A percentile compares a stretch with the other conserved stretches of the same genome.
Conservation (phyloP, 2,797 vertebrate species). For the Enteromius mattozi region DNA sequence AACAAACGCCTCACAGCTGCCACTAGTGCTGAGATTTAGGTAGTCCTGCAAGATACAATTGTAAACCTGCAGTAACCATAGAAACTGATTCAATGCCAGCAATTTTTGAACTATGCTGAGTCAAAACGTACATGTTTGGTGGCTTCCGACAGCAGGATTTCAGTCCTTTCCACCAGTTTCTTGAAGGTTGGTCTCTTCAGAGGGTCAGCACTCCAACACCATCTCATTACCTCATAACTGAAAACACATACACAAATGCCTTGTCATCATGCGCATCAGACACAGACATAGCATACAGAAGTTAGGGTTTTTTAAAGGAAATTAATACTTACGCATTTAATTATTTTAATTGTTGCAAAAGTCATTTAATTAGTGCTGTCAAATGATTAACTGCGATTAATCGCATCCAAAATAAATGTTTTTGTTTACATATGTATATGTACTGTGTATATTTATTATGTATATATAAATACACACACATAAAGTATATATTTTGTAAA, state of each 20-base stretch:
- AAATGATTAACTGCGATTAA: too few relatives aligned
- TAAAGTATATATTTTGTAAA: too few relatives aligned
- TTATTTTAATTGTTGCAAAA: not conserved
- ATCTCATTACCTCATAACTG: conserved; percentile 95
- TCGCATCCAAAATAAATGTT: too few relatives aligned
- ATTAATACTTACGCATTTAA: not conserved
- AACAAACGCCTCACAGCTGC: conserved; percentile 48
- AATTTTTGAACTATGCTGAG: not conserved
- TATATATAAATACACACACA: too few relatives aligned
- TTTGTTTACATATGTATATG: too few relatives aligned
- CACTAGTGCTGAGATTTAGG: conserved; percentile 71
- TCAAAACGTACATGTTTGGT: conserved; percentile 83
- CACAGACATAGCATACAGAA: not conserved
- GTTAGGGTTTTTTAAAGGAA: not conserved
- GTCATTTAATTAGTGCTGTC: not conserved
- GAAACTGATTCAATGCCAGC: not conserved
- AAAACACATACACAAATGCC: conserved; percentile 43
- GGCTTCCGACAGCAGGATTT: conserved; percentile 90
- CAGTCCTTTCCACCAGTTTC: conserved; percentile 91
- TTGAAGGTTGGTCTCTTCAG: conserved; percentile 92
- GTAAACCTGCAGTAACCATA: not conserved
- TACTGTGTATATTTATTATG: too few relatives aligned
- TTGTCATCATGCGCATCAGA: not conserved
- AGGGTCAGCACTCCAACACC: conserved; percentile 93
- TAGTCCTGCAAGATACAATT: conserved; percentile 70